Base-by-base conservation (phyloP, 2,113 vertebrate species). In the Rhea americana region DNA sequence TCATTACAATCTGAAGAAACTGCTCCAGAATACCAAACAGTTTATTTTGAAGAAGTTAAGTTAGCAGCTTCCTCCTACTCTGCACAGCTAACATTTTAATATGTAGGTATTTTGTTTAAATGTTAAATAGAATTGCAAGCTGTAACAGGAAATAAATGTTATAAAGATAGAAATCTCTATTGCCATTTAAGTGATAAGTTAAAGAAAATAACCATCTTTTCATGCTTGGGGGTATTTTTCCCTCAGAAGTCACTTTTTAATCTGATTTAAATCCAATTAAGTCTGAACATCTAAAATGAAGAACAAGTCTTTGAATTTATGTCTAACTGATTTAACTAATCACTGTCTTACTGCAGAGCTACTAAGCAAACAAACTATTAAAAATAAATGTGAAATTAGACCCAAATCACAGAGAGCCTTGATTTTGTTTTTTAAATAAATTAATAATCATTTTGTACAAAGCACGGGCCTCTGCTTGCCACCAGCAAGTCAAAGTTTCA, bases 231-330 rank as follows among this genome's bases (percentile, higher is more conserved):
- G 82, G 67, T 89, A 10, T 93, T 95, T 95, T 96, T 91, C 80
- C 87, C 68, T 94, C 87, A 94, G 92, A 96, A 96, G 68, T 77
- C 62, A 91, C 89, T 93, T 95, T 96, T 91, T 92, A 95, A 96
- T 96, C 81, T 92, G 89, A 94, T 96, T 89, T 82, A 95, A 96
- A 97, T 96, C 81, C 90, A 97, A 85, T 96, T 97, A 85, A 96
- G 71, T 89, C 92, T 93, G 82, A 95, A 91, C 87, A 95, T 95
- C 56, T 94, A 70, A 92, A 97, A 96, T 56, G 85, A 96, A 94
- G 87, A 94, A 41, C 90, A 72, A 91, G 74, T 71, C 82, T 96
- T 96, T 95, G 93, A 95, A 95, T 85, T 97, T 59, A 89, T 93
- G 79, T 91, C 94, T 84, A 94, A 94, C 93, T 91, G 87, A 91